Percentiles rank a stretch among this genome's conserved stretches.
These are phyloP conservation scores for Hemaris fuciformis DNA, from an alignment of 2,888 invertebrate species.

Conservation along the genomic window DNA sequence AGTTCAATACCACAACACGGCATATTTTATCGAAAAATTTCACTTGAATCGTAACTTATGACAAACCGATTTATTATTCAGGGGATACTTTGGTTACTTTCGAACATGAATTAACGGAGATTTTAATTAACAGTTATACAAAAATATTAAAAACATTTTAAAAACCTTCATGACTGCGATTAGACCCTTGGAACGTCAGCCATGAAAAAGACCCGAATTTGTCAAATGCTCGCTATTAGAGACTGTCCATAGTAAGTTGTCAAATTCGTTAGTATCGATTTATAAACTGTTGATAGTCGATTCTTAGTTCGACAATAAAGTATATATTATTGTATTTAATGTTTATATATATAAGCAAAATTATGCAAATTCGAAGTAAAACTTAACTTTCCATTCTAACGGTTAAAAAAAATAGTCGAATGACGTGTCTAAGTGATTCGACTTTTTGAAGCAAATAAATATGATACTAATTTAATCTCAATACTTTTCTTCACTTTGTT, in stretches of 20 bases:
- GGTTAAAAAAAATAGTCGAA: too few relatives aligned
- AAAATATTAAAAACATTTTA: constrained; percentile 46
- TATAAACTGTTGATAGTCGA: not conserved
- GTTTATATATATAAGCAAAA: too few relatives aligned
- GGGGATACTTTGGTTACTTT: constrained; percentile 18
- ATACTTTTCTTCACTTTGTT: too few relatives aligned
- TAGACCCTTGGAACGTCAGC: constrained; percentile 74
- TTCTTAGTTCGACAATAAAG: not conserved
- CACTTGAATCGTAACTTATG: constrained; percentile 44
- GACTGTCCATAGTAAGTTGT: not conserved
- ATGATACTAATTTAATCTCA: too few relatives aligned
- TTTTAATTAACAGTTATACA: constrained; percentile 37
- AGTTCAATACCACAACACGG: constrained; percentile 50
- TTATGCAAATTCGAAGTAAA: too few relatives aligned
- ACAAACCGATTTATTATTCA: constrained; percentile 7
- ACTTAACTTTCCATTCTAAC: too few relatives aligned
- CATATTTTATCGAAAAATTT: constrained; percentile 48
- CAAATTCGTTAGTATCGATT: not conserved
- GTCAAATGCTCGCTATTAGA: constrained; percentile 19
- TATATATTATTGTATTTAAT: too few relatives aligned
- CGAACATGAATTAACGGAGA: constrained; percentile 34
- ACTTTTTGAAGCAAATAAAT: too few relatives aligned
- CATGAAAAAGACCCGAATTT: constrained; percentile 76
- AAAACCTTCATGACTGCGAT: constrained; percentile 79
- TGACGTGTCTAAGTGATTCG: too few relatives aligned